Percentiles rank a stretch among this genome's conserved stretches.
Evolutionary conservation across 2,888 invertebrate species (phyloP).

Genomic region (Drosophila seclusa): DNA sequence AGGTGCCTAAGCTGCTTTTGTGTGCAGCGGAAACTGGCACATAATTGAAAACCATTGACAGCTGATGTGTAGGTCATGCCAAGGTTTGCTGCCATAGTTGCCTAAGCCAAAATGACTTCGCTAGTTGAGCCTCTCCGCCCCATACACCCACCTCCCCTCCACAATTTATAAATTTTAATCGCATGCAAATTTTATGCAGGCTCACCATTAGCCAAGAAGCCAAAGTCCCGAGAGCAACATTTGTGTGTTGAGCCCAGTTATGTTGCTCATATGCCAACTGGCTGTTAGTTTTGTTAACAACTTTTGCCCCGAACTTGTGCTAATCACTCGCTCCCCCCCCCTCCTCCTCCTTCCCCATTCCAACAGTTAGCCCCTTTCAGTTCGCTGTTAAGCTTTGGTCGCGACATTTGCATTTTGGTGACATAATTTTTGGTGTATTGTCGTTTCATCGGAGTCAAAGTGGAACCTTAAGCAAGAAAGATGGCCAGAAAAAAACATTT

Average conservation of each 20-base stretch:
- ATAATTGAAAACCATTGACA: conserved; percentile 58
- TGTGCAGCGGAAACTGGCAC: conserved; percentile 28
- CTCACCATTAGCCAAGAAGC: conserved; percentile 46
- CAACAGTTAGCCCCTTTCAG: conserved; percentile 3
- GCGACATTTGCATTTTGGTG: conserved; percentile 72
- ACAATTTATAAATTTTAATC: conserved; percentile 75
- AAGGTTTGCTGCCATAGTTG: conserved; percentile 26
- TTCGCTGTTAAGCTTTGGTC: conserved; percentile 27
- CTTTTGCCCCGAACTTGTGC: conserved; percentile 52
- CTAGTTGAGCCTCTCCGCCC: not conserved
- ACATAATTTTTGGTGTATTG: conserved; percentile 67
- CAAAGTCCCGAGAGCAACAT: conserved; percentile 37
- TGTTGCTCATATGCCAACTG: conserved; percentile 55
- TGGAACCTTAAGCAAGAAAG: conserved; percentile 30
- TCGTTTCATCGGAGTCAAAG: conserved; percentile 15
- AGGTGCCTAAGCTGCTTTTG: not conserved
- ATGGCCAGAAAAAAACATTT: conserved; percentile 56
- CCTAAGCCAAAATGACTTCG: not conserved
- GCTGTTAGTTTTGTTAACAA: conserved; percentile 72
- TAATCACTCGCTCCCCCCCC: conserved; percentile 52
- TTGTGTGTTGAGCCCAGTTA: conserved; percentile 48
- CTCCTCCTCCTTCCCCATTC: not conserved
- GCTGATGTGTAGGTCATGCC: conserved; percentile 35
- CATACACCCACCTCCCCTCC: not conserved
- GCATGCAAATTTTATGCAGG: conserved; percentile 77